Base-by-base conservation (phyloP, 1,140 invertebrate species). In the Carposina sasakii region DNA sequence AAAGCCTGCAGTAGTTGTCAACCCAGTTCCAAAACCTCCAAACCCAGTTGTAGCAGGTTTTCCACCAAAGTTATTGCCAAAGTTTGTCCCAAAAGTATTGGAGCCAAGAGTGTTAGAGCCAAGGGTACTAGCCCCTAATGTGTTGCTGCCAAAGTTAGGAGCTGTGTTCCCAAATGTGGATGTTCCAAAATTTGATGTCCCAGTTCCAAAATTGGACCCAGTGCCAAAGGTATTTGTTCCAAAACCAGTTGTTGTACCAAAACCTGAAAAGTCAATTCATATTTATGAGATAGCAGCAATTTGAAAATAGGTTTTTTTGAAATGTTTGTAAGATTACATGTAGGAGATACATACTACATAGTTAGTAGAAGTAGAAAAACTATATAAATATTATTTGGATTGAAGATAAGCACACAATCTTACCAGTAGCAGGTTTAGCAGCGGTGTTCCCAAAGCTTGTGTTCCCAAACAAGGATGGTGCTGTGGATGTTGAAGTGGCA, bases 11-110 rank as follows among this genome's bases (percentile, higher is more conserved):
- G 66, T 60, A 31, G 61, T 63, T 10, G 57, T 64, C 42, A 77
- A 54, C 12, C 73, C 81, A 17, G 72, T 73, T 1, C 86, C 86
- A 59, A 88, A 88, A 20, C 86, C 85, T 48, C 75, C 71, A 65
- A 87, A 87, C 17, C 79, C 79, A 13, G 71, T 82, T 33, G 72
- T 85, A 56, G 68, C 73, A 48, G 85, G 76, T 59, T 87, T 85
- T 12, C 78, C 48, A 15, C 86, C 88, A 67, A 86, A 85, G 30
- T 66, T 48, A 3, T 63, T 54, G 23, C 69, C 70, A 76, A 88
- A 87, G 20, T 71, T 68, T 37, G 63, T 57, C 1, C 67, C 67
- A 62, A 78, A 72, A 26, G 57, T 52, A 19, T 46, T 33, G 19
- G 56, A 48, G 2, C 72, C 72, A 58, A 76, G 60, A 36, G 71